phyloP scores from a whole-genome alignment of 2,888 invertebrate genomes.

The Cephonodes hylas region DNA sequence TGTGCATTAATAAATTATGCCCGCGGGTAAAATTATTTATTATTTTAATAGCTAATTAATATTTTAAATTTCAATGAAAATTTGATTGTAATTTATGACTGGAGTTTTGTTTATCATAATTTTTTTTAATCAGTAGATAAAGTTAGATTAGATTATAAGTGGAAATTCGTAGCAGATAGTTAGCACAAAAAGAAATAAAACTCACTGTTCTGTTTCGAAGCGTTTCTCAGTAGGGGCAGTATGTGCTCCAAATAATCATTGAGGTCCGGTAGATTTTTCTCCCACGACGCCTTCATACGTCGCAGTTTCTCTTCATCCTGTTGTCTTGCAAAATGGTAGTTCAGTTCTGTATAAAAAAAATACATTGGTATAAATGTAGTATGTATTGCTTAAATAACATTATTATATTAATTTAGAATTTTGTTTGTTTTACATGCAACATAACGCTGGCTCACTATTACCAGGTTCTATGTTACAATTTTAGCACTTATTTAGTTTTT shows the following conservation, averaged over 20 bases:
- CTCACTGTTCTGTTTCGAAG: slow-evolving; percentile 71
- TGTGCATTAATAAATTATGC: neutral
- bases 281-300: slow-evolving; percentile 72
- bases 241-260: slow-evolving; percentile 66
- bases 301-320: slow-evolving; percentile 57
- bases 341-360: slow-evolving; percentile 50
- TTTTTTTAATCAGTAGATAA: too few relatives aligned
- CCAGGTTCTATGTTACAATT: too few relatives aligned
- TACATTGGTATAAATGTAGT: too few relatives aligned
- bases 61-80: neutral
- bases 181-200: slow-evolving; percentile 17
- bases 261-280: slow-evolving; percentile 62
- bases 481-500: too few relatives aligned
- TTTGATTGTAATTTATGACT: too few relatives aligned
- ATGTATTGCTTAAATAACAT: too few relatives aligned
- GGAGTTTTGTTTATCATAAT: too few relatives aligned
- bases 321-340: slow-evolving; percentile 61
- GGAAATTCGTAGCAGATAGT: too few relatives aligned
- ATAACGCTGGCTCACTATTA: too few relatives aligned
- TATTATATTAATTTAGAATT: too few relatives aligned
- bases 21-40: neutral
- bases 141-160: too few relatives aligned
- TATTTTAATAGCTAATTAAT: neutral
- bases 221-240: slow-evolving; percentile 65
- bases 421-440: too few relatives aligned